Conservation (phyloP, 2,113 vertebrate genomes). For the Eublepharis macularius region DNA sequence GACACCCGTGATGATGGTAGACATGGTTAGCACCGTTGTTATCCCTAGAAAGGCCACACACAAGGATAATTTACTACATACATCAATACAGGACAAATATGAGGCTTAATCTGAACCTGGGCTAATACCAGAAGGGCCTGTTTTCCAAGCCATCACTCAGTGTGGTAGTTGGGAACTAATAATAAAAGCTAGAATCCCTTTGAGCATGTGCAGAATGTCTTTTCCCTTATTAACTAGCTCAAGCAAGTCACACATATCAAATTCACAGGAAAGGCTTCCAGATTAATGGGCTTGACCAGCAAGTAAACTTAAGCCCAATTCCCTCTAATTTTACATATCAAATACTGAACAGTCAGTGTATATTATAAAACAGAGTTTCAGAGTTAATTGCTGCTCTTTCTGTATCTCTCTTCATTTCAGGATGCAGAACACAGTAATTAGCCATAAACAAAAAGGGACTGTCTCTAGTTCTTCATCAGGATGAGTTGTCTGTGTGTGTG, state of each 20-base stretch:
- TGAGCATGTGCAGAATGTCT: neutral
- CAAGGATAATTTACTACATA: constrained; percentile 2
- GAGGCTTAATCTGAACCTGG: neutral
- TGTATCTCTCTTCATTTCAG: neutral
- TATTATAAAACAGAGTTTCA: neutral
- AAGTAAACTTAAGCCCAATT: neutral
- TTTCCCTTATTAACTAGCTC: neutral
- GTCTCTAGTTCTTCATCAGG: neutral
- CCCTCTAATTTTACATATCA: neutral
- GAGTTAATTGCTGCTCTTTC: neutral
- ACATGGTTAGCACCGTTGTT: constrained; percentile 92
- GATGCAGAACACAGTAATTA: neutral
- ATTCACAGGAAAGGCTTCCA: neutral
- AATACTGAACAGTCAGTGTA: neutral
- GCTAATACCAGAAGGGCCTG: neutral
- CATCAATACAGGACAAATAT: neutral
- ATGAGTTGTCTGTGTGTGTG: neutral
- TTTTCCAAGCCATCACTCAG: neutral
- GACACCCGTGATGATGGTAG: constrained; percentile 91
- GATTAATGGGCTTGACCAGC: neutral
- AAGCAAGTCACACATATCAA: neutral
- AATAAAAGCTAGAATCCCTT: neutral
- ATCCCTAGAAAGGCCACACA: constrained; percentile 77
- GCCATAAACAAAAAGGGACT: neutral
- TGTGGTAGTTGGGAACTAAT: neutral